Conservation (phyloP, 2,113 vertebrate genomes). For the Leptosomus discolor region DNA sequence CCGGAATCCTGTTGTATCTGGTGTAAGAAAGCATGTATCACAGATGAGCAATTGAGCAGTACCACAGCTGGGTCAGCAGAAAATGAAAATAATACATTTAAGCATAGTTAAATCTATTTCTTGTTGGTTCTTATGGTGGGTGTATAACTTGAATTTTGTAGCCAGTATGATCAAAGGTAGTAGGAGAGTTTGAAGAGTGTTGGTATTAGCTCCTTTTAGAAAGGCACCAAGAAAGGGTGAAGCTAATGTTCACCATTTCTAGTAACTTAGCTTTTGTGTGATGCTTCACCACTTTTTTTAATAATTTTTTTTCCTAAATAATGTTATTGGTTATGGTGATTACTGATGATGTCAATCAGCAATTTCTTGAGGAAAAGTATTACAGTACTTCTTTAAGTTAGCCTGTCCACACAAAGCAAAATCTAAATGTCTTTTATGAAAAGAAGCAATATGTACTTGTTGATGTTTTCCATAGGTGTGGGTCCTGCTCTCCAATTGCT, state of each 20-base stretch:
- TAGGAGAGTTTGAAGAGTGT: not conserved
- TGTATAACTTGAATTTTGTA: not conserved
- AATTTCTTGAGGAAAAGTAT: not conserved
- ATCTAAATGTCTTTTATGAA: not conserved
- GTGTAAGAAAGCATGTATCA: not conserved
- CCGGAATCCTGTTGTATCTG: not conserved
- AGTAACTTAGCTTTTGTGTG: not conserved
- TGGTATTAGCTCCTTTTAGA: not conserved
- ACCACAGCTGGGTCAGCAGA: not conserved
- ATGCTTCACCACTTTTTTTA: not conserved
- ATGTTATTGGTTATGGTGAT: not conserved
- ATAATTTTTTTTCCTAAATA: not conserved
- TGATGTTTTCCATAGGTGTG: not conserved
- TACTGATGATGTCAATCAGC: not conserved
- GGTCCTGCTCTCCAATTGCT: not conserved
- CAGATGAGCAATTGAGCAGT: not conserved
- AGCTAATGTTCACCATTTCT: not conserved
- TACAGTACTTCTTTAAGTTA: not conserved
- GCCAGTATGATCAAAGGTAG: not conserved
- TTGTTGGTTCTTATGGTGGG: not conserved
- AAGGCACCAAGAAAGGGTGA: not conserved
- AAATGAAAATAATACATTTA: not conserved
- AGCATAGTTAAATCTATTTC: not conserved
- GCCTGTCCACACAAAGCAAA: not conserved
- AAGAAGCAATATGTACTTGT: not conserved